Percentiles rank a stretch among this genome's conserved stretches.
Evolutionary conservation across 2,113 vertebrate species (phyloP).

Genomic region (Emydura subglobosa): DNA sequence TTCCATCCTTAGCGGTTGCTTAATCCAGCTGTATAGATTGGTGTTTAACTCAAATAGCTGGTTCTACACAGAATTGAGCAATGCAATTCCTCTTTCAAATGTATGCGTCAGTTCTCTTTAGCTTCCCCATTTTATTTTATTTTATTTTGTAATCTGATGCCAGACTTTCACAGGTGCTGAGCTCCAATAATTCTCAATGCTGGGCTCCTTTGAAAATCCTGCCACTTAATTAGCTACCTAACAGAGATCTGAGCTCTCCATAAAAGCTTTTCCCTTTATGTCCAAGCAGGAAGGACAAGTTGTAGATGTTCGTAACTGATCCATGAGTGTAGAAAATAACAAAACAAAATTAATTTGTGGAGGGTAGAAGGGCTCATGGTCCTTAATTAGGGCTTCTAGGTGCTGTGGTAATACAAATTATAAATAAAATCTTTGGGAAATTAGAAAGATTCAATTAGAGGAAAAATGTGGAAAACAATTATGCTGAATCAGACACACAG

Average conservation of each 20-base stretch:
- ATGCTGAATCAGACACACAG: not conserved
- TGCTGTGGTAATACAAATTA: not conserved
- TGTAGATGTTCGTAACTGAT: not conserved
- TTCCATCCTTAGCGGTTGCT: not conserved
- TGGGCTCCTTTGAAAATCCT: not conserved
- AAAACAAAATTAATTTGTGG: not conserved
- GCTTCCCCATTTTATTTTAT: not conserved
- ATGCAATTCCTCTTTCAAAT: not conserved
- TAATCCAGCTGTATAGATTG: not conserved
- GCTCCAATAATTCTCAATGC: not conserved
- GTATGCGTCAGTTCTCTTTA: accelerated
- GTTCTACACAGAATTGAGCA: not conserved
- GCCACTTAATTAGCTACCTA: not conserved
- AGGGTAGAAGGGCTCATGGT: not conserved
- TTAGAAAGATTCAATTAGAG: not conserved
- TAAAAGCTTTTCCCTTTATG: not conserved
- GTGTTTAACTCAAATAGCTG: not conserved
- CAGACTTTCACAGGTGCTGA: not conserved
- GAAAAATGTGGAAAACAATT: not conserved
- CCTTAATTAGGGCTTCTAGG: not conserved
- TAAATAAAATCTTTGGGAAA: not conserved
- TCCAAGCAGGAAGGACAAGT: not conserved
- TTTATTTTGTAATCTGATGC: not conserved
- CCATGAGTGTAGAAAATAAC: not conserved
- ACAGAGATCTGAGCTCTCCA: not conserved